phyloP scores from a whole-genome alignment of 2,888 invertebrate species.

The Meiosimyza decipiens region DNA sequence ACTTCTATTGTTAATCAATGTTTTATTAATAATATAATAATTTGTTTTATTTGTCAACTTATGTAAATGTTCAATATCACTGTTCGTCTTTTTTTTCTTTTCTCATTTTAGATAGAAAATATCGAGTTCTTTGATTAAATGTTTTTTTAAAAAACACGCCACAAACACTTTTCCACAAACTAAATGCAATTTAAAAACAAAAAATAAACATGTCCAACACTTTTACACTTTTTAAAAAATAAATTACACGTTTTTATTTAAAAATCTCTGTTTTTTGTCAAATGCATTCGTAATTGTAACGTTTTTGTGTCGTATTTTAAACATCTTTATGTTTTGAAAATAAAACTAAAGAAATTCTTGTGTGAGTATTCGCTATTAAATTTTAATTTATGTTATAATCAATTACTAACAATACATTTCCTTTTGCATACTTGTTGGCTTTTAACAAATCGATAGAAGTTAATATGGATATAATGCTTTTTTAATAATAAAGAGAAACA shows the following conservation, averaged over 20 bases:
- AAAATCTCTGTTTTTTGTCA: too few species aligned
- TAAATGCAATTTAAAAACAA: neutral
- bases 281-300: too few species aligned
- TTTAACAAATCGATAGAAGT: constrained; percentile 46
- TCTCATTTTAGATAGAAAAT: constrained; percentile 64
- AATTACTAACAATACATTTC: constrained; percentile 19
- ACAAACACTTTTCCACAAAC: constrained; percentile 38
- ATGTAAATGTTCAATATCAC: constrained; percentile 39
- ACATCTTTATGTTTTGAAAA: constrained; percentile 3
- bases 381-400: neutral
- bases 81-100: constrained; percentile 43
- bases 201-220: too few species aligned
- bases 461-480: constrained; percentile 41
- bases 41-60: constrained; percentile 42
- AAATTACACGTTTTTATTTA: too few species aligned
- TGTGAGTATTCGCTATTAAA: constrained; percentile 16
- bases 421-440: neutral
- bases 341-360: constrained; percentile 9
- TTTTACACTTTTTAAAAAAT: too few species aligned
- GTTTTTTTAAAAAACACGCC: constrained; percentile 42
- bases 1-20: constrained; percentile 45
- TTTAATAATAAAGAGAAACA: constrained; percentile 17
- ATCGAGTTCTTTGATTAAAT: constrained; percentile 56
- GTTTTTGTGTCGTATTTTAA: too few species aligned
- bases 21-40: constrained; percentile 37